Percentiles rank a stretch among this genome's conserved stretches.
These are phyloP conservation scores for Elephas maximus DNA, from an alignment of 2,113 vertebrate species.

Conservation along the genomic window DNA sequence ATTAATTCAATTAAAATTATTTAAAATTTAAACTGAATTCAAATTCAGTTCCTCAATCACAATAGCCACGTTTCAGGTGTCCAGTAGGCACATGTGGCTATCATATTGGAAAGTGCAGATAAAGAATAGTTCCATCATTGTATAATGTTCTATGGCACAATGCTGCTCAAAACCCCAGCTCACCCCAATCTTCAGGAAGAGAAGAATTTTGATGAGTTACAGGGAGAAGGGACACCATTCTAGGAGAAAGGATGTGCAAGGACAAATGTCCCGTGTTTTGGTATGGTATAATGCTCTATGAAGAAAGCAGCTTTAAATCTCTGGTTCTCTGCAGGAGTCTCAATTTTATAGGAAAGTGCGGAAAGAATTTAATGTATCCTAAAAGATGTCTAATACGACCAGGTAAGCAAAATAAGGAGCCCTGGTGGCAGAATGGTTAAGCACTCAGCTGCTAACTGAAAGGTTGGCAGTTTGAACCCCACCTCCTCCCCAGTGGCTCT, in stretches of 20 bases:
- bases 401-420: conserved; percentile 39
- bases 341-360: not conserved
- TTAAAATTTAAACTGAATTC: conserved; percentile 23
- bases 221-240: conserved; percentile 38
- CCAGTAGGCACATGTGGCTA: not conserved
- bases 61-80: not conserved
- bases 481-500: not conserved
- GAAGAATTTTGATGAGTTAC: not conserved
- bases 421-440: not conserved
- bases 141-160: conserved; percentile 19
- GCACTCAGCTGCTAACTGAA: not conserved
- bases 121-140: not conserved
- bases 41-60: conserved; percentile 5
- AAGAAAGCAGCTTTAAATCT: conserved; percentile 35
- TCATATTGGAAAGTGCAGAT: not conserved
- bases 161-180: not conserved
- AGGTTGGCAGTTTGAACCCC: not conserved
- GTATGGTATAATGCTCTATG: not conserved
- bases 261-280: conserved; percentile 38
- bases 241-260: conserved; percentile 10
- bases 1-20: no score
- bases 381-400: not conserved
- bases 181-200: conserved; percentile 37
- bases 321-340: conserved; percentile 25
- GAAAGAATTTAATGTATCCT: conserved; percentile 49